Percentiles rank a stretch among this genome's conserved stretches.
Conservation (phyloP, 92 coral and sea anemone species). For the Pocillopora meandrina region DNA sequence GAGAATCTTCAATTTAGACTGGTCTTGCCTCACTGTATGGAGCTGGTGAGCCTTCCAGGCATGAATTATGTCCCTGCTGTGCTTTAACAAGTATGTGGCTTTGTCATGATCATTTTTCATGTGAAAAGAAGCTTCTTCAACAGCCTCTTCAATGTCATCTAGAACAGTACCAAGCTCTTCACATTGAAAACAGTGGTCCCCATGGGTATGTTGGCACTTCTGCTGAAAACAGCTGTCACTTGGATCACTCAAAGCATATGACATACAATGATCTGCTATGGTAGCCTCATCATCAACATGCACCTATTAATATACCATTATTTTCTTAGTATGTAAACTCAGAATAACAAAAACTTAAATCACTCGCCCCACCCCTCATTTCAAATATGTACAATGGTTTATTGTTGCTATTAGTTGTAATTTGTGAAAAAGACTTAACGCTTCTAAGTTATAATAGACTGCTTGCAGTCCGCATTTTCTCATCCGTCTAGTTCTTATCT, state of each 20-base stretch:
- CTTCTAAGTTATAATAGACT: too few species aligned
- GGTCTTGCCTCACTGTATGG: constrained; percentile 52
- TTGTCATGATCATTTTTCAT: constrained; percentile 50
- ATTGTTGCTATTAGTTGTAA: too few species aligned
- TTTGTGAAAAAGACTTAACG: too few species aligned
- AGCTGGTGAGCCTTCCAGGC: constrained; percentile 63
- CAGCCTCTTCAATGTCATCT: constrained; percentile 23
- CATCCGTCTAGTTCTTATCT: too few species aligned
- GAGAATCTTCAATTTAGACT: constrained; percentile 44
- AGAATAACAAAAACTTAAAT: too few species aligned
- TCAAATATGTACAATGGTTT: too few species aligned
- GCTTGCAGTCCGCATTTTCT: too few species aligned
- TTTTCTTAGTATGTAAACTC: background rate
- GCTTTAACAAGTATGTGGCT: constrained; percentile 21
- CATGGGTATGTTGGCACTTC: constrained; percentile 40
- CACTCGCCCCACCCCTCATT: background rate
- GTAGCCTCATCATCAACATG: constrained; percentile 42
- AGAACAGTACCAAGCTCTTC: constrained; percentile 26
- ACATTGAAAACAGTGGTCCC: constrained; percentile 46
- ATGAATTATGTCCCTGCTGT: constrained; percentile 38
- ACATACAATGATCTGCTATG: constrained; percentile 55
- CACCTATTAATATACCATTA: constrained; percentile 6
- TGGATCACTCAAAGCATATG: constrained; percentile 53
- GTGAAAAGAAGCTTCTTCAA: constrained; percentile 23
- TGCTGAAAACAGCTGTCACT: constrained; percentile 22